Conservation (phyloP, 2,113 vertebrate species). For the Trogon melanurus region DNA sequence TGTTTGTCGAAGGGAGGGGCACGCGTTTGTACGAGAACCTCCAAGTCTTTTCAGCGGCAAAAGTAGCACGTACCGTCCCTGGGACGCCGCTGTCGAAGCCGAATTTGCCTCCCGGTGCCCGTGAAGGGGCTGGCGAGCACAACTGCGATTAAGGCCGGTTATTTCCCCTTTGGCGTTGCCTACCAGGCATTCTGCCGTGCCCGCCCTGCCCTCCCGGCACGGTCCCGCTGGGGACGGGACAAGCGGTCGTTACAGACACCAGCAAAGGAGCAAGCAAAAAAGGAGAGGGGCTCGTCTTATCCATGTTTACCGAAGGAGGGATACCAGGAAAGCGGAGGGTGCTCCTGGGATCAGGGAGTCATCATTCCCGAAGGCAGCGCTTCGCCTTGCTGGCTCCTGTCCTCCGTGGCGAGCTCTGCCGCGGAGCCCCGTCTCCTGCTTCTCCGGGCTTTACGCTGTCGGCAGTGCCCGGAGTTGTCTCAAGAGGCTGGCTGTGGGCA, state of each 20-base stretch:
- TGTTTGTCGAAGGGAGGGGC: background rate
- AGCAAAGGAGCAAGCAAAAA: background rate
- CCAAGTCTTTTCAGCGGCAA: rapidly evolving
- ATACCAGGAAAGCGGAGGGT: background rate
- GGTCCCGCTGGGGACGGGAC: background rate
- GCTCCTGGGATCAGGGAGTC: background rate
- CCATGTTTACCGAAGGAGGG: rapidly evolving
- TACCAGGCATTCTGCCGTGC: background rate
- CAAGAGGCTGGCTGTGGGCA: rapidly evolving
- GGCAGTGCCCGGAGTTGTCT: background rate
- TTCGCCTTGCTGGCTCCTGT: background rate
- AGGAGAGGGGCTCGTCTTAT: background rate
- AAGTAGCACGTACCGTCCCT: background rate
- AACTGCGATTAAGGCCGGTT: rapidly evolving
- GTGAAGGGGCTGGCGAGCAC: background rate
- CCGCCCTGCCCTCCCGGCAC: background rate
- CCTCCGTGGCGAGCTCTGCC: background rate
- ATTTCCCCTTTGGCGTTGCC: background rate
- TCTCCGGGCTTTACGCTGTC: background rate
- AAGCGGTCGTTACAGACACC: background rate
- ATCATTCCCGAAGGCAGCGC: background rate
- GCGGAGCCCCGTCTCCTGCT: background rate
- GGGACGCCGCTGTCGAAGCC: background rate
- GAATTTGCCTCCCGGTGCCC: background rate
- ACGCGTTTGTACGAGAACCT: rapidly evolving